Percentiles rank a stretch among this genome's conserved stretches.
Conservation (phyloP, 2,113 vertebrate species). For the Entomyzon cyanotis region DNA sequence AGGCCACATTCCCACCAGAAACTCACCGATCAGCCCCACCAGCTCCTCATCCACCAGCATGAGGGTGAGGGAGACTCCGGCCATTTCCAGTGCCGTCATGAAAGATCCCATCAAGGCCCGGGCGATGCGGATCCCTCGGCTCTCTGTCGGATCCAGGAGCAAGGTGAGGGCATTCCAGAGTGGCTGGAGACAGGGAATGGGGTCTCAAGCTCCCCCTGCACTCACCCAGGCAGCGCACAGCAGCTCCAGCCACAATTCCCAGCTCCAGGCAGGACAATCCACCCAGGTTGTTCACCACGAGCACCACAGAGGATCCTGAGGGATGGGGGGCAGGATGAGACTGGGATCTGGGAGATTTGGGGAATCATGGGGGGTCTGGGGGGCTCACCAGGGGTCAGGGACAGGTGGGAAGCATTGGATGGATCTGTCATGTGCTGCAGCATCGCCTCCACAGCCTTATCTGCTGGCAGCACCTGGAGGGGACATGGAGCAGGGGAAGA, state of each 20-base stretch:
- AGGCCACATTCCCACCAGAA: fast-evolving
- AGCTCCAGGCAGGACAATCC: constrained; percentile 92
- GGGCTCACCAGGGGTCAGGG: constrained; percentile 77
- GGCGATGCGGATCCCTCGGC: constrained; percentile 71
- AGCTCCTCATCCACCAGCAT: constrained; percentile 79
- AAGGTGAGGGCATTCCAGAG: neutral
- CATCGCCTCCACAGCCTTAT: constrained; percentile 85
- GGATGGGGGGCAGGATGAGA: neutral
- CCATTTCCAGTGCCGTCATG: constrained; percentile 96
- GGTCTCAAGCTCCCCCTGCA: neutral
- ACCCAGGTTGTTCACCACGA: constrained; percentile 94
- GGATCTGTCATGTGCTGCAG: constrained; percentile 87
- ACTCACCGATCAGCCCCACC: constrained; percentile 84
- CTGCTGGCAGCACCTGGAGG: constrained; percentile 78
- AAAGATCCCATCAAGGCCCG: constrained; percentile 88
- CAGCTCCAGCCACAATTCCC: constrained; percentile 81
- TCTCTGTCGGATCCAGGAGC: constrained; percentile 61
- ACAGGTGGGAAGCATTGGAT: constrained; percentile 80
- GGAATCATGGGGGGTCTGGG: fast-evolving
- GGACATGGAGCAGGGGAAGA: neutral
- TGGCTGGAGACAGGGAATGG: fast-evolving
- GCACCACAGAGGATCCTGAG: constrained; percentile 81
- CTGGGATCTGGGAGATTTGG: fast-evolving
- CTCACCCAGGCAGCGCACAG: constrained; percentile 82
- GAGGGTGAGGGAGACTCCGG: constrained; percentile 88